These are phyloP conservation scores for Salmo trutta DNA, from an alignment of 2,797 vertebrate genomes.

Conservation along the genomic window DNA sequence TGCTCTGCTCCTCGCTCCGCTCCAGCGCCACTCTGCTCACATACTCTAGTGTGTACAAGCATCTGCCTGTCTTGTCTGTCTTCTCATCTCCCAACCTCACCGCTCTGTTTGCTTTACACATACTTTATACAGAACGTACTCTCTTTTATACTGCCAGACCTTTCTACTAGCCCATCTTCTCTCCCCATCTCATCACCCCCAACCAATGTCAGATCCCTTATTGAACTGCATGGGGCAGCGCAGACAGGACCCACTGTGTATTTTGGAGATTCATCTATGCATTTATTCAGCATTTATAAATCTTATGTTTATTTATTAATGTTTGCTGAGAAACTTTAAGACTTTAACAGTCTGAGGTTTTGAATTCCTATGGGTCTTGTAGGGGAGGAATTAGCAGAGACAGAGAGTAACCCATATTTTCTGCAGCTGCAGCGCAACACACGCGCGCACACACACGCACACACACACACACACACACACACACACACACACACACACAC, in stretches of 20 bases:
- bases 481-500: too few relatives aligned
- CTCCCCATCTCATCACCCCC: background rate
- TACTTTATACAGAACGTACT: slow-evolving; percentile 4
- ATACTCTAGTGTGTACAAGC: too few relatives aligned
- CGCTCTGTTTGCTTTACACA: slow-evolving; percentile 1
- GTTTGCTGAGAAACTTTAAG: slow-evolving; percentile 7
- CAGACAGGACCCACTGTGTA: background rate
- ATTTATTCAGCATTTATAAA: slow-evolving; percentile 16
- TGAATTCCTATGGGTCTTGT: background rate
- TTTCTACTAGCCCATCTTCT: background rate
- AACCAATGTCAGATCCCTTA: background rate
- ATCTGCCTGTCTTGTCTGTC: background rate
- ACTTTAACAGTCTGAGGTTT: slow-evolving; percentile 8
- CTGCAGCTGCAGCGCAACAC: background rate
- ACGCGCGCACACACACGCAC: too few relatives aligned
- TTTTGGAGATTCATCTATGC: background rate
- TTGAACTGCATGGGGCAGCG: background rate
- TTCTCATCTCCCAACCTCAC: background rate
- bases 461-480: too few relatives aligned
- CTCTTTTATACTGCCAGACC: background rate
- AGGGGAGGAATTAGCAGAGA: too few relatives aligned
- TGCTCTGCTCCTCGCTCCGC: too few relatives aligned
- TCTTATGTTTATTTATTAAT: slow-evolving; percentile 11
- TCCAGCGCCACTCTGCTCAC: too few relatives aligned
- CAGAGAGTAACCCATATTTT: background rate